Evolutionary conservation across 1,140 invertebrate genomes (phyloP), one percentile per base, ranked within the genome.

Genomic region (Caenorhabditis tropicalis): DNA sequence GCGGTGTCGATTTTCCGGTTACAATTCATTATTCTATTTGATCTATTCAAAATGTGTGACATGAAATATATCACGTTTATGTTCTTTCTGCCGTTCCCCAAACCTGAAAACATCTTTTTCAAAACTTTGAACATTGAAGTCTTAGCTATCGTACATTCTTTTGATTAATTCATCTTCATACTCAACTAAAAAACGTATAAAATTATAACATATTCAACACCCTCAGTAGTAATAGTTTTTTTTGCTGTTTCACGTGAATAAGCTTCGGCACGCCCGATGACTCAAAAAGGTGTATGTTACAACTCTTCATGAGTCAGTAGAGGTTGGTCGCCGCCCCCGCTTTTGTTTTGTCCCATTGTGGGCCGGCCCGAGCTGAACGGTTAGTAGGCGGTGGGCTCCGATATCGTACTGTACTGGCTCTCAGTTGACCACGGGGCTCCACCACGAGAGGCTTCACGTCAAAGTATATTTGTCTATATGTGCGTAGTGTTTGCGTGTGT

Each of bases 401-500:
- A 36, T n/a, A n/a, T n/a, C 36, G 33, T 74, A 43, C 36, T 10
- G 65, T 43, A 74, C 36, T 74, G 65, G 36, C 65, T 43, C 36
- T 74, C 65, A 10, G 36, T 74, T 21, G 65, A 74, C 65, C 65
- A 74, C 43, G 12, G 29, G 36, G 24, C 60, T 36, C 31, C 58
- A 15, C 36, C 9, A 39, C 33, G 65, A 43, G 65, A 43, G 65
- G 65, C 65, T 74, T 74, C 65, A 74, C 65, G 65, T 74, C 65
- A 74, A 74, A 74, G 29, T 46, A 24, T 74, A 43, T 74, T 74
- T 74, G 65, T 46, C 65, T 74, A 74, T 74, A 74, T 65, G 58
- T 65, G 58, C 65, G 36, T 74, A 43, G 29, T 46, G 65, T 43
- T 74, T 43, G 36, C 36, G 65, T 74, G 65, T 74, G 65, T 74